Conservation (phyloP, 2,888 invertebrate genomes). For the Macropis europaea region DNA sequence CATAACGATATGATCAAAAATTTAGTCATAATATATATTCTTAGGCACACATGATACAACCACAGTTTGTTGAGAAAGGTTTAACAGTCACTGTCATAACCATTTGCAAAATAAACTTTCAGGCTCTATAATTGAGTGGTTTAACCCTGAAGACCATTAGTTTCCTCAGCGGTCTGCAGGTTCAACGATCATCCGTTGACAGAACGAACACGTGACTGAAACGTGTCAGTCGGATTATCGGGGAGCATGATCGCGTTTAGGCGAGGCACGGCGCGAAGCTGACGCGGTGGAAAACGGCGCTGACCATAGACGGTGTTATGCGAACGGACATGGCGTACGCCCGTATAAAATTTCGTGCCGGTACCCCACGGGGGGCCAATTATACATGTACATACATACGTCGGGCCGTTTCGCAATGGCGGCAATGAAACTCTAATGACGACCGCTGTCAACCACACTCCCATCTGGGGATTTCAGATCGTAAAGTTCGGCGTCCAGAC, state of each 20-base stretch:
- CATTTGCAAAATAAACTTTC: too few relatives aligned
- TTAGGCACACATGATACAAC: too few relatives aligned
- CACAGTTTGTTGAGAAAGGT: too few relatives aligned
- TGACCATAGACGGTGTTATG: slow-evolving; percentile 45
- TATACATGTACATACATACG: slow-evolving; percentile 65
- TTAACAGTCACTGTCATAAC: too few relatives aligned
- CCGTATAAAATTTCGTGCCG: slow-evolving; percentile 56
- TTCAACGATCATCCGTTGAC: slow-evolving; percentile 2
- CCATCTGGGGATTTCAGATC: slow-evolving; percentile 41
- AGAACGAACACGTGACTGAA: slow-evolving; percentile 22
- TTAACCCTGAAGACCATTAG: too few relatives aligned
- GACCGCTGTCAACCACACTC: slow-evolving; percentile 64
- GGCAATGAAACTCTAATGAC: slow-evolving; percentile 77
- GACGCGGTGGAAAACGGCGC: slow-evolving; percentile 23
- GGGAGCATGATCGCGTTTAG: slow-evolving; percentile 10
- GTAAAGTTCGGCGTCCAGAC: slow-evolving; percentile 43
- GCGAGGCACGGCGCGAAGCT: neutral
- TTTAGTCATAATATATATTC: too few relatives aligned
- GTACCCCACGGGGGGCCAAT: slow-evolving; percentile 72
- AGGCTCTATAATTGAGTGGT: too few relatives aligned
- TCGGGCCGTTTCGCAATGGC: slow-evolving; percentile 65
- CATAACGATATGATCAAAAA: too few relatives aligned
- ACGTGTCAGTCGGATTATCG: slow-evolving; percentile 28
- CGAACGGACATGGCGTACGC: neutral
- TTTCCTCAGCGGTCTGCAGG: too few relatives aligned